Percentiles rank a stretch among this genome's conserved stretches.
Evolutionary conservation across 2,797 vertebrate species (phyloP).

Genomic region (Lemur catta): DNA sequence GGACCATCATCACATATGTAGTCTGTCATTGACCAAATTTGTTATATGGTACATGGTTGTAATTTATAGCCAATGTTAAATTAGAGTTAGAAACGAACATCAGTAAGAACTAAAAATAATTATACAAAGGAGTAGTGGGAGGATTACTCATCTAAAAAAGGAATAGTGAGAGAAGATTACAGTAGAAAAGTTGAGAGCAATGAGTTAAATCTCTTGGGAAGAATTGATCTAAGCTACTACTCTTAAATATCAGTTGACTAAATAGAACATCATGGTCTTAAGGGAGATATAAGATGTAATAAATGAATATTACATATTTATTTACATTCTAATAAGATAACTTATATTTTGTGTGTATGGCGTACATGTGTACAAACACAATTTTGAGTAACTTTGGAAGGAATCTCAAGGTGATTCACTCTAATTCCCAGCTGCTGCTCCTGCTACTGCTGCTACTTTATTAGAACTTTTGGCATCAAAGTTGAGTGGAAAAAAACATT

Average conservation of each 20-base stretch:
- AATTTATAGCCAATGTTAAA: background rate
- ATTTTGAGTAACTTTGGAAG: background rate
- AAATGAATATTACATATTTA: background rate
- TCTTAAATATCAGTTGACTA: conserved; percentile 31
- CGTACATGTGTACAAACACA: background rate
- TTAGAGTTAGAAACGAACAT: conserved; percentile 27
- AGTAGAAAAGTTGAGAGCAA: background rate
- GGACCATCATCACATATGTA: background rate
- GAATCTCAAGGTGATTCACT: background rate
- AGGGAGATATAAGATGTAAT: background rate
- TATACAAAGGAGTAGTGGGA: background rate
- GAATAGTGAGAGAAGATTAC: background rate
- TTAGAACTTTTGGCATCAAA: background rate
- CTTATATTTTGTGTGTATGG: background rate
- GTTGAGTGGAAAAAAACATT: background rate
- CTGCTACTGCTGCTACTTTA: background rate
- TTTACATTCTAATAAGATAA: background rate
- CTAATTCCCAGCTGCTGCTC: background rate
- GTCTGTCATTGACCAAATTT: background rate
- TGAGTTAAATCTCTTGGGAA: background rate
- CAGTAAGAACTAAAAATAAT: conserved; percentile 19
- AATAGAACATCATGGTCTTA: background rate
- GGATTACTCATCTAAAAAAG: background rate
- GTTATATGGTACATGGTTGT: background rate
- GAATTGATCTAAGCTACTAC: background rate